Evolutionary conservation across 2,888 invertebrate genomes (phyloP), one percentile per base, ranked within the genome.

Genomic region (Portevinia maculata): DNA sequence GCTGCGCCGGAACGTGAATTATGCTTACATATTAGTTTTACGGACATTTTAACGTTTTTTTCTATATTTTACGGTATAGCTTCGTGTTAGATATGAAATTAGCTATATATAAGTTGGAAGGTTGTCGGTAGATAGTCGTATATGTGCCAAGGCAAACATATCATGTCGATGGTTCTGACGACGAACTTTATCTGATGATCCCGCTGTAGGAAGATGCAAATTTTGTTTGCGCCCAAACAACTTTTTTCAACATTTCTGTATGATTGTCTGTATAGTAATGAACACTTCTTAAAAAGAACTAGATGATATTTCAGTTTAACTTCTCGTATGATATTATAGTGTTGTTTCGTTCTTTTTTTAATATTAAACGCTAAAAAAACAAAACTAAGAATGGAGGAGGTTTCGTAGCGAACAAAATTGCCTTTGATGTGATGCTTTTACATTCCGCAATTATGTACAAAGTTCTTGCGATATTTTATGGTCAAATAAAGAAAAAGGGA

Each of bases 1-100:
- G 55, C 48, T 81, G 69, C 15, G 19, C 55, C 19, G 50, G 62
- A 34, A 70, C 71, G 64, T 62, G 71, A 79, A 75, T 70, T 70
- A 79, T 79, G 75, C 69, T 79, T 79, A n/a, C n/a, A n/a, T n/a
- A 79, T 79, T 79, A 81, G 81, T 76, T 76, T 81, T 48, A 13
- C 2, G 28, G 70, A 76, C 21, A 44, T 41, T 62, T 73, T 67
- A 69, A 52, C 39, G 70, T 76, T 76, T 71, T 70, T 76, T 60
- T 50, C 53, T 60, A 44, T 48, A 30, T 39, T 64, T 44, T 46
- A 48, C 44, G 64, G 34, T 39, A 81, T 76, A 57, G 52, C 65
- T 70, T 57, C 15, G 28, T 28, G 28, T 53, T 53, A 46, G 32
- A 65, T 48, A 46, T 37, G 50, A 41, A 67, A 79, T 79, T 75